These are phyloP conservation scores for Gari tellinella DNA, from an alignment of 2,888 invertebrate species.

Conservation along the genomic window DNA sequence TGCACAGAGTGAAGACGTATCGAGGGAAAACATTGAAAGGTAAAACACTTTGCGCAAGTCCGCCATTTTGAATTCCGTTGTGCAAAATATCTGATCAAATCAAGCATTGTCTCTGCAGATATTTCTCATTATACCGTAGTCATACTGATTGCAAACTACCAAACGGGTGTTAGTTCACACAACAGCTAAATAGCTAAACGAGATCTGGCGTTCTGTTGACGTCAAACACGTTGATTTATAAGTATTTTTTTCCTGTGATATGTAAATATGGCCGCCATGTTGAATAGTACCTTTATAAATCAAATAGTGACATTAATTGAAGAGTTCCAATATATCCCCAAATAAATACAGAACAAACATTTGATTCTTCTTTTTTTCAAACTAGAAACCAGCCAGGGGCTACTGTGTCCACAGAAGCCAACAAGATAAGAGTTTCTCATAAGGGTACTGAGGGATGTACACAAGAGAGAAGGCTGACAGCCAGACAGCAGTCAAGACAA, in stretches of 20 bases:
- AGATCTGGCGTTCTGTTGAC: too few relatives aligned
- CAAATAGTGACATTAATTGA: neutral
- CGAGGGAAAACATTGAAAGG: slow-evolving; percentile 58
- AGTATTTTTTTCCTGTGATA: neutral
- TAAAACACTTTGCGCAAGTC: slow-evolving; percentile 18
- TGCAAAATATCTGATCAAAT: too few relatives aligned
- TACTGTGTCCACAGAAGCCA: too few relatives aligned
- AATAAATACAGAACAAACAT: too few relatives aligned
- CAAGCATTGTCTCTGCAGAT: too few relatives aligned
- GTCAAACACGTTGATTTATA: neutral
- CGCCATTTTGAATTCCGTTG: slow-evolving; percentile 20
- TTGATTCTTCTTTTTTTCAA: too few relatives aligned
- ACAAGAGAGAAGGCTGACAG: slow-evolving; percentile 46
- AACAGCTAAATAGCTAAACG: too few relatives aligned
- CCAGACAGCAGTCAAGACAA: slow-evolving; percentile 51
- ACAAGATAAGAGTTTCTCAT: neutral
- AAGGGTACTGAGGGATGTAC: slow-evolving; percentile 23
- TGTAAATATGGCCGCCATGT: slow-evolving; percentile 27
- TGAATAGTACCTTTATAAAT: neutral
- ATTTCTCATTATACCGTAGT: too few relatives aligned
- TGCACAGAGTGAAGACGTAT: slow-evolving; percentile 68
- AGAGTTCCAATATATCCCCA: too few relatives aligned
- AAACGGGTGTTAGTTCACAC: too few relatives aligned
- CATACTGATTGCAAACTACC: too few relatives aligned
- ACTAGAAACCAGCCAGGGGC: too few relatives aligned